phyloP scores from a whole-genome alignment of 2,888 invertebrate genomes.

The Xestia rhomboidea region DNA sequence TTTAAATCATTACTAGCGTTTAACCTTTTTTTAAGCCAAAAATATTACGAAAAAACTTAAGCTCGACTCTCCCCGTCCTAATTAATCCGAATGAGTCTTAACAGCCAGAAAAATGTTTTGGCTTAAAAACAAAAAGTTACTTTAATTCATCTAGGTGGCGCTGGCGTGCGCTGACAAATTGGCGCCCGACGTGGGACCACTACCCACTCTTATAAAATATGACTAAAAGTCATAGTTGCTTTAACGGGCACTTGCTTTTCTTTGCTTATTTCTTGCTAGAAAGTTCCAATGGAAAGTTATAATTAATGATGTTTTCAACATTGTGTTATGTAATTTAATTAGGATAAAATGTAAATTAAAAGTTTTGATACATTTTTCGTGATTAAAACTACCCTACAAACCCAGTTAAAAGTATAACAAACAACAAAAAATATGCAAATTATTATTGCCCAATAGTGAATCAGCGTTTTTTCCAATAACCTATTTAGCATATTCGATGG shows the following conservation, averaged over 20 bases:
- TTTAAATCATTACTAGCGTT: neutral
- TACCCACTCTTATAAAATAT: conserved; percentile 43
- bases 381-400: conserved; percentile 15
- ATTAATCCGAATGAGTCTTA: conserved; percentile 49
- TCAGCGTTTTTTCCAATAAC: conserved; percentile 43
- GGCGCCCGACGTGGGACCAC: conserved; percentile 61
- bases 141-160: conserved; percentile 58
- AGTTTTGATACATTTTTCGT: neutral
- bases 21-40: neutral
- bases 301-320: conserved; percentile 13
- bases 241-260: conserved; percentile 12
- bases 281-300: conserved; percentile 6
- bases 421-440: conserved; percentile 5
- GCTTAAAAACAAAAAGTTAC: conserved; percentile 48
- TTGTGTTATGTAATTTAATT: neutral
- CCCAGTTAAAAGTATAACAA: neutral
- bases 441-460: conserved; percentile 26
- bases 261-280: conserved; percentile 31
- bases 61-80: neutral
- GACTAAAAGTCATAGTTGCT: conserved; percentile 42
- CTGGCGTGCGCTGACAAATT: conserved; percentile 54
- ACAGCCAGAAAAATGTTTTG: conserved; percentile 43
- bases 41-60: conserved; percentile 16
- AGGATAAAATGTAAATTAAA: neutral
- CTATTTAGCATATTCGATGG: conserved; percentile 44